Base-by-base conservation (phyloP, 37 sponge, comb jelly and placozoan genomes). In the Theonella swinhoei region DNA sequence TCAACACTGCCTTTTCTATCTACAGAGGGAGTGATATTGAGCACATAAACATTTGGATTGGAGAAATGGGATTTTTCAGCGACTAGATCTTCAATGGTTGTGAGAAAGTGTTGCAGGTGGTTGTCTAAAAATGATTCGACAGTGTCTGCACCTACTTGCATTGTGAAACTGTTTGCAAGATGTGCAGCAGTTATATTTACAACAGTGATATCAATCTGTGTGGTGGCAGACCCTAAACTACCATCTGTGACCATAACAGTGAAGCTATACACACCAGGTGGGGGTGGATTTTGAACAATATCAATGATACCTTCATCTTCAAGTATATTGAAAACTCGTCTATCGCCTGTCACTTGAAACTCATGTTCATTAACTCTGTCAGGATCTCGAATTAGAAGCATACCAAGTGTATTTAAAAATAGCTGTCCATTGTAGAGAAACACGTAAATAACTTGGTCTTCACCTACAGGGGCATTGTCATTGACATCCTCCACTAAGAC, bases 381-480 rank as follows among this genome's bases (percentile, higher is more conserved):
- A 0, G 87, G 83, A 54, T 93, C 94, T 60, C 79, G 83, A 14
- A 71, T 79, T 35, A 38, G 76, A 14, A 89, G 76, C 43, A 30
- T 23, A 1, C 90, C 94, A 32, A 89, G 65, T 9, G 60, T 26
- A 3, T n/a, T 23, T 9, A 83, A 30, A 61, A 35, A 61, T 0
- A 38, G n/a, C 0, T 38, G 30, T 11, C 77, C 87, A 17, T 76
- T 25, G 24, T 80, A 64, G 20, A 83, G 87, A 47, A 82, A 83
- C 29, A 89, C 32, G 47, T 69, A 80, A 31, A 89, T 43, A 28
- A 41, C 43, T 24, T 88, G 76, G 4, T 79, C 70, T 0, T 72
- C 86, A 4, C 85, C 89, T n/a, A 59, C 34, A 0, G 94, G 90
- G 22, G 60, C 40, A 83, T 89, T 89, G 43, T 93, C 94, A 66